phyloP scores from a whole-genome alignment of 2,113 vertebrate species.

The Penelope pileata region DNA sequence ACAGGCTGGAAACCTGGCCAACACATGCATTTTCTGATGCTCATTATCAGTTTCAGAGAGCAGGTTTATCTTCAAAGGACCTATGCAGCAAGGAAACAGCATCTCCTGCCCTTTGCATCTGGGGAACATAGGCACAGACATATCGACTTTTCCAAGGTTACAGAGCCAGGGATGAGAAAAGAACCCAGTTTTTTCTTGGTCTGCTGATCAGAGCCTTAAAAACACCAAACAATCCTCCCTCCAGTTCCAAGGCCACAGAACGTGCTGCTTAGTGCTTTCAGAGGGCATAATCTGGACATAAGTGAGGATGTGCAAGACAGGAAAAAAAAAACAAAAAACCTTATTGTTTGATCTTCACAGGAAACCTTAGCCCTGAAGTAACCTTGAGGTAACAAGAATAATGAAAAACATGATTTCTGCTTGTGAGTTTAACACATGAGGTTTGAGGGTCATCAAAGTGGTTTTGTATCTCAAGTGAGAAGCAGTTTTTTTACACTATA shows the following conservation, averaged over 20 bases:
- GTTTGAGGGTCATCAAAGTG: conserved; percentile 60
- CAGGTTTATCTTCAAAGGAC: neutral
- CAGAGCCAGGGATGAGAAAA: neutral
- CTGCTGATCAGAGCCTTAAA: conserved; percentile 50
- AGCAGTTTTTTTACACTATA: conserved; percentile 26
- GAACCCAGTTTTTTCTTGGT: conserved; percentile 17
- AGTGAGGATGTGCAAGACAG: neutral
- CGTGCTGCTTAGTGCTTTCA: neutral
- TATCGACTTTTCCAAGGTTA: conserved; percentile 37
- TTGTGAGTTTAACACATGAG: conserved; percentile 25
- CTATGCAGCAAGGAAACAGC: neutral
- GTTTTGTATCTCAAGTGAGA: conserved; percentile 45
- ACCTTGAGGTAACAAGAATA: conserved; percentile 53
- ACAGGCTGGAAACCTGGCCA: accelerated
- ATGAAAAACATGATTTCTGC: conserved; percentile 43
- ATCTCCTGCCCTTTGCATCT: neutral
- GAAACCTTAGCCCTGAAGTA: conserved; percentile 36
- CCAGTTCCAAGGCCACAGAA: conserved; percentile 30
- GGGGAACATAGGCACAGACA: neutral
- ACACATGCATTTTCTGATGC: accelerated
- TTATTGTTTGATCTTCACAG: conserved; percentile 42
- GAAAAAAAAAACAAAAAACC: neutral
- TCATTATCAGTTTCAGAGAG: neutral
- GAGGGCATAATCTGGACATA: conserved; percentile 13
- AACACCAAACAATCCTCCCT: conserved; percentile 34